Conservation (phyloP, 23 tunicate species). For the Botrylloides violaceus region DNA sequence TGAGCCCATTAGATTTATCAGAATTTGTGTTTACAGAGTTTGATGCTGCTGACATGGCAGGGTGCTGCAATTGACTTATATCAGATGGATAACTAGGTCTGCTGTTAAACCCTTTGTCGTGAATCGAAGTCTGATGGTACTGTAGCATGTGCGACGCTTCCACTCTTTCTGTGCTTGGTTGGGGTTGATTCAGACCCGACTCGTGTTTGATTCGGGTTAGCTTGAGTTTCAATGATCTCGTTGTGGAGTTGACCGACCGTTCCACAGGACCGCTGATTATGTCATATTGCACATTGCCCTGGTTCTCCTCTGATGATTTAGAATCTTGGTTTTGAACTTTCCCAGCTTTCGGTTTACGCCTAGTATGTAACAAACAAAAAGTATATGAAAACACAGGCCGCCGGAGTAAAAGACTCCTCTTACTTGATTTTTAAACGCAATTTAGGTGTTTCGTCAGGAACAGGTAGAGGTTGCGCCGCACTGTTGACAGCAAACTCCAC, state of each 20-base stretch:
- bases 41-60: too few species aligned
- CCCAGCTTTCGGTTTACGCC: slow-evolving; percentile 7
- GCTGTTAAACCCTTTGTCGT: too few species aligned
- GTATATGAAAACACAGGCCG: too few species aligned
- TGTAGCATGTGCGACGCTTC: too few species aligned
- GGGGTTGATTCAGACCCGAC: slow-evolving; percentile 4
- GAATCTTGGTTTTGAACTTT: slow-evolving; percentile 27
- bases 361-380: too few species aligned
- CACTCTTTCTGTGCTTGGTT: too few species aligned
- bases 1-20: too few species aligned
- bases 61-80: too few species aligned
- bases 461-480: neutral
- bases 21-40: too few species aligned
- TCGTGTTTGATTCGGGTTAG: slow-evolving; percentile 46
- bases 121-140: too few species aligned
- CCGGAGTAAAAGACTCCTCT: neutral
- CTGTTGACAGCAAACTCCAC: slow-evolving; percentile 8
- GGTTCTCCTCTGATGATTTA: slow-evolving; percentile 13
- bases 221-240: slow-evolving; percentile 72
- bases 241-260: slow-evolving; percentile 7
- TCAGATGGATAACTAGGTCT: too few species aligned
- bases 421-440: slow-evolving; percentile 76
- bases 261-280: slow-evolving; percentile 36
- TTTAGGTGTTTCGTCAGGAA: slow-evolving; percentile 68
- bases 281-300: slow-evolving; percentile 45